Base-by-base conservation (phyloP, 2,888 invertebrate species). In the Pammene aurita region DNA sequence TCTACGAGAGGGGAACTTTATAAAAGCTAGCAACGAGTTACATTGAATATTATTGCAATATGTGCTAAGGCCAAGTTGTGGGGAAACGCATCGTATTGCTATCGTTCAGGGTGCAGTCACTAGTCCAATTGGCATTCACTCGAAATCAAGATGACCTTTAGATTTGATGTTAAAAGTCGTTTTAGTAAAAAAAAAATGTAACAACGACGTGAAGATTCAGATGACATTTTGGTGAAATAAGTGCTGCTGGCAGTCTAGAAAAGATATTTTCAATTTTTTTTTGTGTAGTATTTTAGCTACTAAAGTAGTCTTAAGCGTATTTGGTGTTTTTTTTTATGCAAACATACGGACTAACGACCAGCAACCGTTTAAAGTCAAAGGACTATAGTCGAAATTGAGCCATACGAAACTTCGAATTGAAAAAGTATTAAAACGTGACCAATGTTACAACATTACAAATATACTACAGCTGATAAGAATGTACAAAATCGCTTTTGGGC, bases 11-110 rank as follows among this genome's bases (percentile, higher is more conserved):
- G 85, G 78, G 84, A 85, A 87, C 83, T 78, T 85, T 87, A 85
- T 84, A 86, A 86, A 87, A 88, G 87, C 87, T 88, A 87, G 79
- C 81, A 86, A 86, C 83, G 82, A 84, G 78, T 82, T 83, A 81
- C 78, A 63, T n/a, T 56, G 67, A 82, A 81, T 80, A 83, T 80
- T 82, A 84, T 84, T 84, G 82, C 80, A 78, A 79, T 79, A 77
- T 76, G 83, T 82, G 84, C 81, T 79, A 72, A 73, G 71, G 72
- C 72, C 74, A 74, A 74, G 74, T 75, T 62, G 56, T 58, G 38
- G 14, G 63, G 41, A 10, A 48, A 67, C 55, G 52, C 35, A 14
- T 44, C 41, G 26, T 57, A 68, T 60, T 60, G 69, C 54, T 60
- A 46, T 54, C 44, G 46, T 61, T 48, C 16, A 26, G 11, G 58